Percentiles rank a stretch among this genome's conserved stretches.
phyloP scores from a whole-genome alignment of 2,797 vertebrate species.

The Halcyon badia region DNA sequence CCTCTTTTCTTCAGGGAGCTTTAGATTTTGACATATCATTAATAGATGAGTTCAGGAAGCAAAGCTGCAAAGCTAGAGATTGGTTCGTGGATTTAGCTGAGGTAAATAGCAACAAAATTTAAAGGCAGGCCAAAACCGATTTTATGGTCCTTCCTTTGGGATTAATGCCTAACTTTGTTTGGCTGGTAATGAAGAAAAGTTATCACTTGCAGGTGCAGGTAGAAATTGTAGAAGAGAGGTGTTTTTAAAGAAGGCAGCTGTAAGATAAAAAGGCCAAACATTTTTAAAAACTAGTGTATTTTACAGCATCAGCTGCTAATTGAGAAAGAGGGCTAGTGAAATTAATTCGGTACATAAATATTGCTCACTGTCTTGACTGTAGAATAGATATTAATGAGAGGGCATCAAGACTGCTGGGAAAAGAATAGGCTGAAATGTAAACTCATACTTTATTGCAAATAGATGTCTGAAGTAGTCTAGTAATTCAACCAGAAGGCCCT shows the following conservation, averaged over 20 bases:
- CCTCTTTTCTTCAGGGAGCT: conserved; percentile 71
- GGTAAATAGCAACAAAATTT: conserved; percentile 61
- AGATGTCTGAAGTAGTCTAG: neutral
- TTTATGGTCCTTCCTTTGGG: conserved; percentile 62
- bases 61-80: conserved; percentile 55
- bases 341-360: neutral
- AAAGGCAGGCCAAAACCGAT: conserved; percentile 43
- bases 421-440: neutral
- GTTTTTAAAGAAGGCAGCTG: neutral
- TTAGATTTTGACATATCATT: conserved; percentile 74
- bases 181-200: conserved; percentile 38
- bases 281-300: neutral
- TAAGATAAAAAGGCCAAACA: neutral
- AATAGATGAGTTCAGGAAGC: conserved; percentile 70
- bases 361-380: neutral
- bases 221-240: neutral
- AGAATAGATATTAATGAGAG: neutral
- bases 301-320: neutral
- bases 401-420: neutral
- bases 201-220: neutral
- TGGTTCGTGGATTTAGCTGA: conserved; percentile 64
- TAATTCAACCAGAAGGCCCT: neutral
- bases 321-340: neutral
- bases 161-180: conserved; percentile 62
- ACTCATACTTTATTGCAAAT: neutral